Percentiles rank a stretch among this genome's conserved stretches.
Evolutionary conservation across 2,797 vertebrate species (phyloP).

Genomic region (Bovichtus variegatus): DNA sequence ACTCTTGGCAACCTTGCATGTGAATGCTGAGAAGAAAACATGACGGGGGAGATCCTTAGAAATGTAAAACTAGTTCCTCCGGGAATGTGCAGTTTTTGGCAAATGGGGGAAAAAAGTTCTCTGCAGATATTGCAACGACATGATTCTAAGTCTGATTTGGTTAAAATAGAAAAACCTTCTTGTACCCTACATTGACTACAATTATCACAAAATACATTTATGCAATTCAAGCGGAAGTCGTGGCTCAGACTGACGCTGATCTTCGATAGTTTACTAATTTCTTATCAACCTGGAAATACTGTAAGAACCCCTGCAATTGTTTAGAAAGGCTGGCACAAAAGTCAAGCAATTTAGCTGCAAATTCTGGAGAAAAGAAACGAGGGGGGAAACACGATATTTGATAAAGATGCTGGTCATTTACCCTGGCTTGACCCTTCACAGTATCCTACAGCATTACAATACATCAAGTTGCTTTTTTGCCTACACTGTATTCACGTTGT

Average conservation of each 20-base stretch:
- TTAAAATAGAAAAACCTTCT: slow-evolving; percentile 50
- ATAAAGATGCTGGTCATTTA: slow-evolving; percentile 74
- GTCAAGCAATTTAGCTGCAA: slow-evolving; percentile 55
- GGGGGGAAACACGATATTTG: slow-evolving; percentile 2
- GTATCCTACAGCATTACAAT: slow-evolving; percentile 64
- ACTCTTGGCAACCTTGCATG: slow-evolving; percentile 74
- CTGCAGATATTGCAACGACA: slow-evolving; percentile 20
- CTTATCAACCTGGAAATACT: slow-evolving; percentile 38
- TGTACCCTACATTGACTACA: slow-evolving; percentile 33
- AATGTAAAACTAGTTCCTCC: slow-evolving; percentile 51
- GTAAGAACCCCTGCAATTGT: slow-evolving; percentile 66
- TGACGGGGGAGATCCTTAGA: slow-evolving; percentile 32
- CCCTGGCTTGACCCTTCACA: slow-evolving; percentile 77
- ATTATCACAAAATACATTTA: slow-evolving; percentile 69
- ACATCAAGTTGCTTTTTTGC: slow-evolving; percentile 71
- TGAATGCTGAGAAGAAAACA: slow-evolving; percentile 67
- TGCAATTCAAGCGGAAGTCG: slow-evolving; percentile 41
- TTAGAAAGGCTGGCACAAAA: slow-evolving; percentile 69
- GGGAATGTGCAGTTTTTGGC: slow-evolving; percentile 55
- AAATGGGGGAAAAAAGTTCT: slow-evolving; percentile 3
- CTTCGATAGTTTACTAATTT: slow-evolving; percentile 20
- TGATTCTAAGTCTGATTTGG: slow-evolving; percentile 25
- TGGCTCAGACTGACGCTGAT: slow-evolving; percentile 53
- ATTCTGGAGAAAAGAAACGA: slow-evolving; percentile 45
- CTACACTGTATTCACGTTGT: slow-evolving; percentile 68